Conservation (phyloP, 2,888 invertebrate species). For the Chymomyza amoena region DNA sequence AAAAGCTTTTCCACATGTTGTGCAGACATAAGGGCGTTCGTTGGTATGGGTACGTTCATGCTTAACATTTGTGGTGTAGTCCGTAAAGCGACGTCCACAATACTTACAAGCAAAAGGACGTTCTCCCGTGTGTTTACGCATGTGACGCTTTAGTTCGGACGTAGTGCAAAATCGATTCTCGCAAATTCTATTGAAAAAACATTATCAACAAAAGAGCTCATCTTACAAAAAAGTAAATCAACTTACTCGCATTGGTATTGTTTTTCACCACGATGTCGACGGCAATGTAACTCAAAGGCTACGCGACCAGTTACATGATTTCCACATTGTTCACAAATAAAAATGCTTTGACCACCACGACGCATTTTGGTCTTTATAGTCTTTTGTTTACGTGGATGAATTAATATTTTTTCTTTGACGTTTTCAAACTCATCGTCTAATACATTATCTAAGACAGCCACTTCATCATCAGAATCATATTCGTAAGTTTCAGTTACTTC, state of each 20-base stretch:
- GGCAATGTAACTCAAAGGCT: conserved; percentile 64
- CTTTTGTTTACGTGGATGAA: conserved; percentile 43
- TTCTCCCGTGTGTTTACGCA: conserved; percentile 66
- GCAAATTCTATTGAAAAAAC: conserved; percentile 43
- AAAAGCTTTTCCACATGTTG: conserved; percentile 67
- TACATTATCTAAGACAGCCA: conserved; percentile 58
- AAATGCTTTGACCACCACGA: conserved; percentile 55
- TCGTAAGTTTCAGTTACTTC: neutral
- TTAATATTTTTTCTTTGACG: conserved; percentile 53
- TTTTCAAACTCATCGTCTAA: conserved; percentile 60
- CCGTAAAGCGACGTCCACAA: conserved; percentile 62
- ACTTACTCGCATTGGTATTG: conserved; percentile 64
- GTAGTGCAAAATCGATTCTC: conserved; percentile 65
- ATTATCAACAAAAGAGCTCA: neutral
- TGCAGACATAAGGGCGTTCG: conserved; percentile 65
- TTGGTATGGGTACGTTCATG: conserved; percentile 70
- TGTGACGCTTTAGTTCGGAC: conserved; percentile 62
- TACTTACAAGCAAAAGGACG: conserved; percentile 64
- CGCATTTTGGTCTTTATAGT: conserved; percentile 19
- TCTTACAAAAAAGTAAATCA: too few species aligned
- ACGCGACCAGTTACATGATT: conserved; percentile 64
- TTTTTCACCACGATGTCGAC: conserved; percentile 65
- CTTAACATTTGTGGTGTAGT: conserved; percentile 60
- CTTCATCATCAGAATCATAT: conserved; percentile 61
- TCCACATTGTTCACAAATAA: conserved; percentile 62